A percentile compares a stretch with the other conserved stretches of the same genome.
Evolutionary conservation across 2,888 invertebrate species (phyloP).

Genomic region (Eilema sororculum): DNA sequence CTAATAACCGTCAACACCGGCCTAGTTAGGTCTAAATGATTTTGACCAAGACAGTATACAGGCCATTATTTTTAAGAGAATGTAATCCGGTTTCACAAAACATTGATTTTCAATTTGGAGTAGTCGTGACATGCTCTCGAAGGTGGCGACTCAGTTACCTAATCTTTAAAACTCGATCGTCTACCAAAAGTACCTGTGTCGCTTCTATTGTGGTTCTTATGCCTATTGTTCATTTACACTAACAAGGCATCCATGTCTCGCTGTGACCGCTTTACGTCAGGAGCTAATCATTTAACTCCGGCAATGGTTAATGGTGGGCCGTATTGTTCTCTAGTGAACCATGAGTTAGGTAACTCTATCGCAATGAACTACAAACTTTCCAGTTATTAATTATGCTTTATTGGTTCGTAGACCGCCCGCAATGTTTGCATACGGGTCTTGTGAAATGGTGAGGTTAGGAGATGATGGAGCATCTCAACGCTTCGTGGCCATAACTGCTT

Average conservation of each 20-base stretch:
- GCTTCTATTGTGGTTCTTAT: slow-evolving; percentile 51
- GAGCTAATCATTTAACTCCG: slow-evolving; percentile 74
- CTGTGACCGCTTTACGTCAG: slow-evolving; percentile 79
- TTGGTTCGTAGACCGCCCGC: slow-evolving; percentile 61
- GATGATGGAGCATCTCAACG: slow-evolving; percentile 49
- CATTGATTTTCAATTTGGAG: slow-evolving; percentile 70
- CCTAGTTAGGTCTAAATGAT: slow-evolving; percentile 1
- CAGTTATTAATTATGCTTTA: slow-evolving; percentile 78
- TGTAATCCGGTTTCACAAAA: slow-evolving; percentile 65
- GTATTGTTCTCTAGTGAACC: slow-evolving; percentile 65
- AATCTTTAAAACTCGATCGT: slow-evolving; percentile 54
- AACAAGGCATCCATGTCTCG: slow-evolving; percentile 61
- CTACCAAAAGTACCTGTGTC: slow-evolving; percentile 48
- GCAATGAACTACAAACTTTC: slow-evolving; percentile 68
- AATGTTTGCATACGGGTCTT: slow-evolving; percentile 64
- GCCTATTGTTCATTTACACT: slow-evolving; percentile 60
- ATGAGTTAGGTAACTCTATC: slow-evolving; percentile 48
- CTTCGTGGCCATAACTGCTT: slow-evolving; percentile 13
- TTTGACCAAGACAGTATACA: slow-evolving; percentile 13
- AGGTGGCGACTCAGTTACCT: slow-evolving; percentile 47
- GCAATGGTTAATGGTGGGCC: slow-evolving; percentile 62
- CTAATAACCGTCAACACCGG: not conserved
- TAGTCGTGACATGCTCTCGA: slow-evolving; percentile 63
- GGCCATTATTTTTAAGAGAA: slow-evolving; percentile 51
- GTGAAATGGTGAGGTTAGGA: slow-evolving; percentile 61